phyloP scores from a whole-genome alignment of 2,888 invertebrate genomes.

The Caenorhabditis auriculariae region DNA sequence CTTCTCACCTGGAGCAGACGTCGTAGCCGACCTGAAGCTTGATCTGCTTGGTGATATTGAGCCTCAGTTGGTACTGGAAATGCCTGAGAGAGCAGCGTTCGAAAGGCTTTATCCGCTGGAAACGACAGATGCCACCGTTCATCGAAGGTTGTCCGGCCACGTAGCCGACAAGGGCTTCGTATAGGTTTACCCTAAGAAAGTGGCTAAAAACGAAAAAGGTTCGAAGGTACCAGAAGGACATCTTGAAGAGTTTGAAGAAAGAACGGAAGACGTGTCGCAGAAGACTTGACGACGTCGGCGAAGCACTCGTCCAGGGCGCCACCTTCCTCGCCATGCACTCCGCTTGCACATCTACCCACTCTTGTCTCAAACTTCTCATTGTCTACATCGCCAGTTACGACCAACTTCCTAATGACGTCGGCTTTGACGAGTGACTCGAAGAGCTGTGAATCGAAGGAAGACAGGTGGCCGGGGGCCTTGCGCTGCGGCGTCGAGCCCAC shows the following conservation, averaged over 20 bases:
- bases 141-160: conserved; percentile 34
- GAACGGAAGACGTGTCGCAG: conserved; percentile 20
- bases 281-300: conserved; percentile 16
- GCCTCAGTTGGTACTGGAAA: conserved; percentile 26
- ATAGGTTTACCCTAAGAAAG: conserved; percentile 6
- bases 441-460: conserved; percentile 42
- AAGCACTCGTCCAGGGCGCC: conserved; percentile 34
- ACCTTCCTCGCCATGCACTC: conserved; percentile 40
- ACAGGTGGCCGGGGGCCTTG: conserved; percentile 20
- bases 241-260: conserved; percentile 18
- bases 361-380: conserved; percentile 32
- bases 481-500: conserved; percentile 30
- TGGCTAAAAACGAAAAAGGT: not conserved
- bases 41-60: conserved; percentile 35
- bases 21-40: no score
- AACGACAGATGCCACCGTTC: conserved; percentile 39
- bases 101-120: conserved; percentile 42
- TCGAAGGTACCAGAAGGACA: conserved; percentile 13
- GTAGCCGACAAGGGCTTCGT: conserved; percentile 8
- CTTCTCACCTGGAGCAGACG: conserved; percentile 29
- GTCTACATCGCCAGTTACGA: no score
- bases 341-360: conserved; percentile 39
- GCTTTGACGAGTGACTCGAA: conserved; percentile 33
- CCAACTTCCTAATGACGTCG: conserved; percentile 31
- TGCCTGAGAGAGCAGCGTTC: conserved; percentile 37